A percentile compares a stretch with the other conserved stretches of the same genome.
Conservation (phyloP, 2,113 vertebrate genomes). For the Columbina picui region DNA sequence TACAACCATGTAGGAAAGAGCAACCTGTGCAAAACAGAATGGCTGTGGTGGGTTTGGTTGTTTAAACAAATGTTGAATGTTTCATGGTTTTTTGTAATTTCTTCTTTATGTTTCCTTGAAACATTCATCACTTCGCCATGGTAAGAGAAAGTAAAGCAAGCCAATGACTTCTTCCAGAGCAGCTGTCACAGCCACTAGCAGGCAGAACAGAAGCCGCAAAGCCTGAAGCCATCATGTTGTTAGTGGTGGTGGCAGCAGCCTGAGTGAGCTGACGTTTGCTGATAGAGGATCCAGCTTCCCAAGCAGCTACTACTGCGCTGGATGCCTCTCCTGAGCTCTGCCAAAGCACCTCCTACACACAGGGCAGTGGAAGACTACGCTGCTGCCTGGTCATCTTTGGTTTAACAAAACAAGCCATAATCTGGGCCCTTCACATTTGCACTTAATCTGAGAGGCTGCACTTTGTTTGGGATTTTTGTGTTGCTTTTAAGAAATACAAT, state of each 20-base stretch:
- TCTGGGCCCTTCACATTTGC: not conserved
- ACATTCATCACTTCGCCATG: not conserved
- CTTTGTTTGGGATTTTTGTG: not conserved
- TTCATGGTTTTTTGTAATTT: not conserved
- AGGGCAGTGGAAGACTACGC: not conserved
- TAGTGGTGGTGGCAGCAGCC: slow-evolving; percentile 1
- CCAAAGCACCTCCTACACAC: not conserved
- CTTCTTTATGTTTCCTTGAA: not conserved
- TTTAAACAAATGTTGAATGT: not conserved
- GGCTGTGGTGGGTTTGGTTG: not conserved
- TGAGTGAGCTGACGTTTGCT: not conserved
- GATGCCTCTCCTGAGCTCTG: not conserved
- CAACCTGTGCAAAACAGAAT: not conserved
- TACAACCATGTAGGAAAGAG: not conserved
- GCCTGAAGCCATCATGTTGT: slow-evolving; percentile 12
- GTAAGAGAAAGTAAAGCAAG: not conserved
- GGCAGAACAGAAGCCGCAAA: not conserved
- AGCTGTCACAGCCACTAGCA: not conserved
- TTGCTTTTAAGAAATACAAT: not conserved
- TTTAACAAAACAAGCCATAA: not conserved
- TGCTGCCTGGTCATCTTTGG: rapidly evolving
- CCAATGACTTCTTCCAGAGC: not conserved
- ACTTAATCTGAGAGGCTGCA: not conserved
- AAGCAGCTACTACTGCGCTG: not conserved
- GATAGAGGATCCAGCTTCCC: not conserved